These are phyloP conservation scores for Myotis davidii DNA, from an alignment of 2,113 vertebrate species.

Conservation along the genomic window DNA sequence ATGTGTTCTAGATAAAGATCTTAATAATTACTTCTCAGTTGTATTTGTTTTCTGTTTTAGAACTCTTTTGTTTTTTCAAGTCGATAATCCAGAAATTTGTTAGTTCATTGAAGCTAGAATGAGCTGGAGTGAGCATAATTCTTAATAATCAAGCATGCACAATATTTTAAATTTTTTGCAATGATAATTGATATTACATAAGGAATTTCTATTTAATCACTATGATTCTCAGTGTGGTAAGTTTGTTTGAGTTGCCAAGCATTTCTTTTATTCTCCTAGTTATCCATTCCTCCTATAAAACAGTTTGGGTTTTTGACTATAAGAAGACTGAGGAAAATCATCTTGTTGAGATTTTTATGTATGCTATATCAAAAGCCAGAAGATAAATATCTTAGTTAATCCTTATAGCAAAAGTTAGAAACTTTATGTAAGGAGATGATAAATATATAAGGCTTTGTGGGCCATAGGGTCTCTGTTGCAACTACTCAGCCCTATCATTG, in stretches of 20 bases:
- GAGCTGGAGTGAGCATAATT: not conserved
- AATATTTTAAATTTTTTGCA: not conserved
- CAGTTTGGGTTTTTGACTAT: not conserved
- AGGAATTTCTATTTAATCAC: not conserved
- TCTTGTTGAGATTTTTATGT: not conserved
- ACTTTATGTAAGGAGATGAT: not conserved
- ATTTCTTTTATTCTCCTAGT: not conserved
- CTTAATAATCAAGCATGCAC: not conserved
- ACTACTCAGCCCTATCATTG: not conserved
- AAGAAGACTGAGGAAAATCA: not conserved
- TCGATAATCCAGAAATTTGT: not conserved
- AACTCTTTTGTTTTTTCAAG: not conserved
- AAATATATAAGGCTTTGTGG: not conserved
- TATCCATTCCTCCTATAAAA: not conserved
- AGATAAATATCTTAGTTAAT: not conserved
- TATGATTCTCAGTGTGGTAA: not conserved
- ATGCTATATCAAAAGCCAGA: not conserved
- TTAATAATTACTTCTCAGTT: not conserved
- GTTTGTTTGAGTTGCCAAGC: not conserved
- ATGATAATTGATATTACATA: not conserved
- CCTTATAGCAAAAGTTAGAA: not conserved
- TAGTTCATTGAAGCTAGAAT: not conserved
- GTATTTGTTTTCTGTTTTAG: not conserved
- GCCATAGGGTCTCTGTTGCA: not conserved
- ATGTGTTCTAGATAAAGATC: not conserved